Conservation (phyloP, 2,797 vertebrate species). For the Muraenolepis orangiensis region DNA sequence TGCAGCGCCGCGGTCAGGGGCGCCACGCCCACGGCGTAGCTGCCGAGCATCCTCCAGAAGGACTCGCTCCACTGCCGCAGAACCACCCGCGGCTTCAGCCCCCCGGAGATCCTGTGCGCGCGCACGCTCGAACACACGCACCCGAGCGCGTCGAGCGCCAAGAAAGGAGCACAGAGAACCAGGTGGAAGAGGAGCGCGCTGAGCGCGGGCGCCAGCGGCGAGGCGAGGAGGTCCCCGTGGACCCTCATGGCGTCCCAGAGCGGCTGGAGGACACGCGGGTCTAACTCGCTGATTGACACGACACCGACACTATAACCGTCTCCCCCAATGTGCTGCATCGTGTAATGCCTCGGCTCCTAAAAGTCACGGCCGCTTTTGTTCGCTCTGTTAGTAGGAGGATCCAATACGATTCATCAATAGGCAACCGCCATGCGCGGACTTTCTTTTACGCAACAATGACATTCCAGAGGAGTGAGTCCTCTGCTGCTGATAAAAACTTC, state of each 20-base stretch:
- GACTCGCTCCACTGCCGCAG: constrained; percentile 51
- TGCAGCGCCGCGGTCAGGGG: constrained; percentile 57
- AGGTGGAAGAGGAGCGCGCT: constrained; percentile 63
- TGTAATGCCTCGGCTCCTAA: too few relatives aligned
- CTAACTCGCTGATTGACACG: background rate
- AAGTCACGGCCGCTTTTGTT: too few relatives aligned
- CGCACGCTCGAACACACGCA: constrained; percentile 36
- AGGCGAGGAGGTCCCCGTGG: constrained; percentile 39
- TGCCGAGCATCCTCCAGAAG: constrained; percentile 48
- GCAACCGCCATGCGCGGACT: too few relatives aligned
- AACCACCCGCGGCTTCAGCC: constrained; percentile 23
- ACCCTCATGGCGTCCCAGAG: constrained; percentile 59
- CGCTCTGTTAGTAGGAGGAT: too few relatives aligned
- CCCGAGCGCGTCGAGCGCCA: constrained; percentile 61
- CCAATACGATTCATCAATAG: too few relatives aligned
- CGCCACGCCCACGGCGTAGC: constrained; percentile 53
- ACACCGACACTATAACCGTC: background rate
- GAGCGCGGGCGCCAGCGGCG: constrained; percentile 50
- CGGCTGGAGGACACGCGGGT: constrained; percentile 44
- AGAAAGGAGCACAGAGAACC: constrained; percentile 61
- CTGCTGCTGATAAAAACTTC: too few relatives aligned
- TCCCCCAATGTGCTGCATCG: background rate
- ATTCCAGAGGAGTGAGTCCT: too few relatives aligned
- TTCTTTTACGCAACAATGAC: too few relatives aligned
- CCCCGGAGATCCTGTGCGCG: constrained; percentile 52